Percentiles rank a stretch among this genome's conserved stretches.
Evolutionary conservation across 2,113 vertebrate species (phyloP).

Genomic region (Potamarius usumacintae): DNA sequence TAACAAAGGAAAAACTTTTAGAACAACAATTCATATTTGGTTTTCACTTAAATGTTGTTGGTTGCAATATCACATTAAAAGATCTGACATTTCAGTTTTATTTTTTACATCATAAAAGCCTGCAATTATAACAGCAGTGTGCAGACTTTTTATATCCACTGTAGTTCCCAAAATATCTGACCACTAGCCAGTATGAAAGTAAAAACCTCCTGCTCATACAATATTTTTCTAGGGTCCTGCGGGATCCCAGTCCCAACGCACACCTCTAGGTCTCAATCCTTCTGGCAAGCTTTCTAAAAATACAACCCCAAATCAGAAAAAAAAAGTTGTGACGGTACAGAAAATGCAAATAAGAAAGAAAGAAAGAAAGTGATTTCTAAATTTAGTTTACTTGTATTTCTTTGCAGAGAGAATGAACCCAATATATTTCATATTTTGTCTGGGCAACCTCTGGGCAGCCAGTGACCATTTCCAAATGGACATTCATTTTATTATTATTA

Average conservation of each 20-base stretch:
- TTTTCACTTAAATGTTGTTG: neutral
- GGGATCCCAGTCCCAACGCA: neutral
- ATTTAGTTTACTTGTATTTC: too few relatives aligned
- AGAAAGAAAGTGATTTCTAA: too few relatives aligned
- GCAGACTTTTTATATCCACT: neutral
- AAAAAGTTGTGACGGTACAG: too few relatives aligned
- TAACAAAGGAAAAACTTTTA: neutral
- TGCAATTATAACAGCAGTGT: neutral
- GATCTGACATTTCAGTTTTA: neutral
- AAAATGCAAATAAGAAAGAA: too few relatives aligned
- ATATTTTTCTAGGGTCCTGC: neutral
- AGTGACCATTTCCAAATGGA: neutral
- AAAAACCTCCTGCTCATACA: neutral
- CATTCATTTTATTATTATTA: neutral
- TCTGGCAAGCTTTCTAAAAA: neutral
- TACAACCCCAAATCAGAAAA: too few relatives aligned
- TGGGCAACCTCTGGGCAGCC: neutral
- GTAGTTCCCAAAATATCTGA: neutral
- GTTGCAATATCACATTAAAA: neutral
- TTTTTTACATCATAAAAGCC: neutral
- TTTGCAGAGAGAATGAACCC: too few relatives aligned
- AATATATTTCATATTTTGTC: too few relatives aligned
- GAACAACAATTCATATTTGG: neutral
- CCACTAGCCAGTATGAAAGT: neutral
- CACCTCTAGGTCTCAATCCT: too few relatives aligned